These are phyloP conservation scores for Conchocele bisecta DNA, from an alignment of 2,888 invertebrate genomes.

Conservation along the genomic window DNA sequence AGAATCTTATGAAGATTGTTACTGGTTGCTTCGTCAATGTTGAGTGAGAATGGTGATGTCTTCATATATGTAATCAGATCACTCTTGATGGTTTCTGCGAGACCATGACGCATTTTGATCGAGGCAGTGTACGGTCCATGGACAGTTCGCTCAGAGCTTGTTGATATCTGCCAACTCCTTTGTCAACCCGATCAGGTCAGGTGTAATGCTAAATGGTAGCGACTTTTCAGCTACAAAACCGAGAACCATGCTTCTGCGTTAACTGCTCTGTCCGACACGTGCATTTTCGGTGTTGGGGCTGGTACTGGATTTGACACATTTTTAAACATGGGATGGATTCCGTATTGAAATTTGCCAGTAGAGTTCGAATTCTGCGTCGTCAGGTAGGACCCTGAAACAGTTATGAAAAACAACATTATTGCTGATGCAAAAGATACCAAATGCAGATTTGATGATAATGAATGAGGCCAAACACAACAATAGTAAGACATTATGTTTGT, in stretches of 20 bases:
- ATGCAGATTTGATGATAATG: too few relatives aligned
- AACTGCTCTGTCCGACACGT: neutral
- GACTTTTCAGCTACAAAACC: neutral
- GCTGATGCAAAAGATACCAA: too few relatives aligned
- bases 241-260: slow-evolving; percentile 3
- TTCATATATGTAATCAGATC: neutral
- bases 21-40: slow-evolving; percentile 42
- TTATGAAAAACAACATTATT: too few relatives aligned
- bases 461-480: too few relatives aligned
- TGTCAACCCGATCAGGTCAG: neutral
- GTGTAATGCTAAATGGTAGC: slow-evolving; percentile 1
- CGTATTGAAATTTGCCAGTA: too few relatives aligned
- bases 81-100: neutral
- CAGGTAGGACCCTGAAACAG: too few relatives aligned
- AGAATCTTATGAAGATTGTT: slow-evolving; percentile 37
- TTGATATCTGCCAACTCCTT: neutral
- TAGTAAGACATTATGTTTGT: too few relatives aligned
- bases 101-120: neutral
- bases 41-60: slow-evolving; percentile 25
- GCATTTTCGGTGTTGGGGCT: neutral
- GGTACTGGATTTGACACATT: neutral
- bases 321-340: slow-evolving; percentile 3
- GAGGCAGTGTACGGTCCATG: slow-evolving; percentile 8
- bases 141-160: neutral
- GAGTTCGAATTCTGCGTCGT: too few relatives aligned